phyloP scores from a whole-genome alignment of 1,140 invertebrate species.

The Ridgeia piscesae region DNA sequence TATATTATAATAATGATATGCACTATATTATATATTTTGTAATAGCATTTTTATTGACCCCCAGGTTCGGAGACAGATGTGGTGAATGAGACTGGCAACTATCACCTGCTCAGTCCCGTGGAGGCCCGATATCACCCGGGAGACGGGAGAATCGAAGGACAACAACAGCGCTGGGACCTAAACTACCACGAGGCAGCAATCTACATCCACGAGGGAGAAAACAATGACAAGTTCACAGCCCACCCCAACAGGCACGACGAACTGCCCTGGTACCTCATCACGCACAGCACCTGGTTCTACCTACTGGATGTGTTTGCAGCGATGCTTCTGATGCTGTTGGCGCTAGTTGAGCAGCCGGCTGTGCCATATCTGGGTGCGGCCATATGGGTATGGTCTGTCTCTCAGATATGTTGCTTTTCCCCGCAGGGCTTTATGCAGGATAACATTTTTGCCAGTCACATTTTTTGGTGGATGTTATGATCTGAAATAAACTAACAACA shows the following conservation, averaged over 20 bases:
- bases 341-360: conserved; percentile 80
- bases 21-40: no score
- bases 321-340: conserved; percentile 75
- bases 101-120: background rate
- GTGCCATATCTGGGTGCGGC: conserved; percentile 69
- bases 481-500: no score
- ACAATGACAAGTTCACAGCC: conserved; percentile 90
- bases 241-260: conserved; percentile 81
- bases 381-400: conserved; percentile 45
- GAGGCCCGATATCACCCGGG: no score
- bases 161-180: conserved; percentile 70
- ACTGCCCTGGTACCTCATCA: conserved; percentile 81
- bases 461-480: no score
- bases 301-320: conserved; percentile 78
- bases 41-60: background rate
- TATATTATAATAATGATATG: no score
- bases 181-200: conserved; percentile 90
- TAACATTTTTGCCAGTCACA: no score
- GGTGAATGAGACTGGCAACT: background rate
- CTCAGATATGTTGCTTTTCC: no score
- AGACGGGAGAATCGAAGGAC: background rate
- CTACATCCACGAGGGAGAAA: conserved; percentile 76
- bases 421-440: no score
- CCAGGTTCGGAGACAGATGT: background rate
- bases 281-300: conserved; percentile 88